Evolutionary conservation across 2,888 invertebrate species (phyloP).

Genomic region (Exephanes ischioxanthus): DNA sequence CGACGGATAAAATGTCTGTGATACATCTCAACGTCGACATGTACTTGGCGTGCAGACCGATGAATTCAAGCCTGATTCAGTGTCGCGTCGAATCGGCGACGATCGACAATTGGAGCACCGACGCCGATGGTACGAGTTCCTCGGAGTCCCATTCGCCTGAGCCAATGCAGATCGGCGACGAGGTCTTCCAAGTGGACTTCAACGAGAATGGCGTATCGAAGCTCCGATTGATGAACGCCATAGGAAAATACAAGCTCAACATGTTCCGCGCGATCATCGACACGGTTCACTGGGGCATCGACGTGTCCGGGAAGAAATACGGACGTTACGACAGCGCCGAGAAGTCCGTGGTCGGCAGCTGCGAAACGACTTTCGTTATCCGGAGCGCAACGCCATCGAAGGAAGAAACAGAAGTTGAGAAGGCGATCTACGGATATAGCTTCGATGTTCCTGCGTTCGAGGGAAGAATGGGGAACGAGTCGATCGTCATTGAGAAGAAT

Average conservation of each 20-base stretch:
- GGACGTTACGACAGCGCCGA: slow-evolving; percentile 11
- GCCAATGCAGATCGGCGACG: background rate
- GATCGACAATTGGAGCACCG: slow-evolving; percentile 13
- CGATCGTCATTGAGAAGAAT: slow-evolving; percentile 62
- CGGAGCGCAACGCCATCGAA: background rate
- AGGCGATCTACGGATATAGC: background rate
- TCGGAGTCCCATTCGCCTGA: background rate
- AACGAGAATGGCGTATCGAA: slow-evolving; percentile 36
- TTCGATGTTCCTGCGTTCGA: slow-evolving; percentile 2
- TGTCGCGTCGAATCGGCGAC: slow-evolving; percentile 33
- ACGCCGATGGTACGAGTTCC: background rate
- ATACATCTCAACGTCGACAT: slow-evolving; percentile 5
- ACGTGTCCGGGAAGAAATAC: slow-evolving; percentile 8
- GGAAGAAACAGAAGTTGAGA: background rate
- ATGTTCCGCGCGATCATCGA: slow-evolving; percentile 41
- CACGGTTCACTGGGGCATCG: slow-evolving; percentile 35
- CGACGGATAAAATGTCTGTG: background rate
- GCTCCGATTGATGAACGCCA: slow-evolving; percentile 12
- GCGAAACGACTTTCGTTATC: slow-evolving; percentile 30
- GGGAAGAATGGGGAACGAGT: background rate
- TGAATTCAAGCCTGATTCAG: slow-evolving; percentile 17
- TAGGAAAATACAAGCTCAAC: background rate
- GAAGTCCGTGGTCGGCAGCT: slow-evolving; percentile 41
- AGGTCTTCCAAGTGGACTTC: slow-evolving; percentile 40
- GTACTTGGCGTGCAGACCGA: slow-evolving; percentile 29